Conservation (phyloP, 1,140 invertebrate genomes). For the Drosophila prosaltans region DNA sequence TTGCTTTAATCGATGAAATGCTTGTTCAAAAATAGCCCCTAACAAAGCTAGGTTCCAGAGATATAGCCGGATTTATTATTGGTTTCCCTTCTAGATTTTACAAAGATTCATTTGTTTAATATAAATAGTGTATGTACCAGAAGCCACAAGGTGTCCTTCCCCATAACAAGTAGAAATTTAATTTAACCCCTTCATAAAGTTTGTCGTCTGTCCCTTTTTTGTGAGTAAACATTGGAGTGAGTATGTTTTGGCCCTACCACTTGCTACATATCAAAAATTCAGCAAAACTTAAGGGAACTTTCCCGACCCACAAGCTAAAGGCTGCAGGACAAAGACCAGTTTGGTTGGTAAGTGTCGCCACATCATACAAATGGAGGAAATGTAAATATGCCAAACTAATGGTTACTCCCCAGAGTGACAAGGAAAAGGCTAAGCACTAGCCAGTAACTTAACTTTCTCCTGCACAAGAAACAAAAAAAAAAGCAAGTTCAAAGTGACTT, state of each 20-base stretch:
- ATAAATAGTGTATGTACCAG: too few relatives aligned
- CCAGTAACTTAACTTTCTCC: slow-evolving; percentile 65
- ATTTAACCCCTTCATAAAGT: background rate
- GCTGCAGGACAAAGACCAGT: background rate
- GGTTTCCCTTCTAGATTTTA: too few relatives aligned
- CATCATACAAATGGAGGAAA: slow-evolving; percentile 53
- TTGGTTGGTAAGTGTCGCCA: slow-evolving; percentile 31
- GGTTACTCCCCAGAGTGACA: slow-evolving; percentile 47
- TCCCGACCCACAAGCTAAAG: background rate
- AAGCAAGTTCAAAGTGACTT: slow-evolving; percentile 73
- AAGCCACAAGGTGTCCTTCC: too few relatives aligned
- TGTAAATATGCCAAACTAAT: slow-evolving; percentile 74
- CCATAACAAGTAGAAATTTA: background rate
- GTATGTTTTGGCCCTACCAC: background rate
- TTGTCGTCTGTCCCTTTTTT: background rate
- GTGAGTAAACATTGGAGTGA: background rate
- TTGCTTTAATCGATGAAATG: too few relatives aligned
- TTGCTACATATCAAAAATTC: slow-evolving; percentile 48
- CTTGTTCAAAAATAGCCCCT: too few relatives aligned
- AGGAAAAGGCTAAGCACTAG: slow-evolving; percentile 48
- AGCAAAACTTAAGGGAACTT: slow-evolving; percentile 17
- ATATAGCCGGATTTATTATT: too few relatives aligned
- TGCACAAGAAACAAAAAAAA: slow-evolving; percentile 9
- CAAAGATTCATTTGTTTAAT: too few relatives aligned
- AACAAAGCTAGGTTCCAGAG: too few relatives aligned